Conservation (phyloP, 2,113 vertebrate species). For the Acinonyx jubatus region DNA sequence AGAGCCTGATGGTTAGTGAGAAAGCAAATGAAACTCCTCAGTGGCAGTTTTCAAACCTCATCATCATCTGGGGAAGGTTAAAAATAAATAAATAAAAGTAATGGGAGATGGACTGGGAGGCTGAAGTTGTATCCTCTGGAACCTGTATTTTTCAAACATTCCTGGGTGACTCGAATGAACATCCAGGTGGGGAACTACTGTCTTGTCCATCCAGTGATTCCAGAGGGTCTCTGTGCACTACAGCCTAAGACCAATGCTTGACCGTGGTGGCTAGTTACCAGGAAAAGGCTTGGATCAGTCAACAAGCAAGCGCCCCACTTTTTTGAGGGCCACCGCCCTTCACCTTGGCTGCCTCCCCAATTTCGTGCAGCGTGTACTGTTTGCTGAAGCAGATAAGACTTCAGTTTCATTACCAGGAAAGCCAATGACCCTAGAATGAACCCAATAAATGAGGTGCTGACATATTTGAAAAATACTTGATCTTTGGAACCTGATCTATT, state of each 20-base stretch:
- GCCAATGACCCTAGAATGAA: neutral
- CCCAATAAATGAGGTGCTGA: neutral
- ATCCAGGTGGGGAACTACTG: neutral
- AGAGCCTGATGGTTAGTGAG: neutral
- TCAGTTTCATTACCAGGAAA: slow-evolving; percentile 34
- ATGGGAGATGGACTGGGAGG: neutral
- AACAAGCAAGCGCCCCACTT: neutral
- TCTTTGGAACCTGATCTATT: neutral
- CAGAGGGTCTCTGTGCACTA: neutral
- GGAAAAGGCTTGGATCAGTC: neutral
- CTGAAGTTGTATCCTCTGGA: neutral
- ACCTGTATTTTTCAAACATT: neutral
- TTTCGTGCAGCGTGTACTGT: neutral
- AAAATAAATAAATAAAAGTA: neutral
- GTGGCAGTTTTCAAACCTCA: neutral
- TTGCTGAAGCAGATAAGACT: slow-evolving; percentile 44
- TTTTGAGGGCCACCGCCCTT: neutral
- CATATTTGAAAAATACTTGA: neutral
- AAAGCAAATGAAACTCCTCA: neutral
- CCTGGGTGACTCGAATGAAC: neutral
- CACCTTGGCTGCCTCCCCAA: neutral
- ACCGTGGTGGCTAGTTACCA: neutral
- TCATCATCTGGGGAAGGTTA: neutral
- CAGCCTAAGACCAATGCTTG: neutral
- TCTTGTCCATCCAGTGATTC: neutral